phyloP scores from a whole-genome alignment of 1,140 invertebrate species.

The Campoletis sonorensis region DNA sequence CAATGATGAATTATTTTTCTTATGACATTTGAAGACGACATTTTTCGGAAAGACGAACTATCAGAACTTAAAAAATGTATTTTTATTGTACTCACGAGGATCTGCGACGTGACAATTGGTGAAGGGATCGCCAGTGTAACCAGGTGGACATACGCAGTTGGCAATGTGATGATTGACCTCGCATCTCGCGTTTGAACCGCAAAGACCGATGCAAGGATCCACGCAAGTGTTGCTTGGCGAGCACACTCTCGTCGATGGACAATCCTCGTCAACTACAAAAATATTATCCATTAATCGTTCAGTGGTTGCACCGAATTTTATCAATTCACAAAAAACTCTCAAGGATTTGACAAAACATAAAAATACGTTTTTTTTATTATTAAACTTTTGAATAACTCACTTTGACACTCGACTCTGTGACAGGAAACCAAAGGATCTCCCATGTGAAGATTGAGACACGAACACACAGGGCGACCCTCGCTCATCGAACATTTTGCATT shows the following conservation, averaged over 20 bases:
- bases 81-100: constrained; percentile 69
- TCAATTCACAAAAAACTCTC: no score
- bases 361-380: no score
- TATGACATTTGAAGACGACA: no score
- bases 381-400: constrained; percentile 64
- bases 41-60: no score
- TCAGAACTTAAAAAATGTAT: no score
- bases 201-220: constrained; percentile 79
- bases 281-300: constrained; percentile 31
- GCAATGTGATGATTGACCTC: constrained; percentile 80
- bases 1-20: no score
- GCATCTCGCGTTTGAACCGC: constrained; percentile 82
- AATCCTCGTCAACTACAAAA: constrained; percentile 74
- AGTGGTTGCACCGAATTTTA: no score
- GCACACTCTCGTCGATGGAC: constrained; percentile 75
- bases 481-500: constrained; percentile 77
- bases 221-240: constrained; percentile 77
- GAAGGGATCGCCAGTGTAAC: constrained; percentile 81
- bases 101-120: constrained; percentile 76
- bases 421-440: constrained; percentile 79
- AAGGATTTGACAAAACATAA: no score
- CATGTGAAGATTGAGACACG: constrained; percentile 79
- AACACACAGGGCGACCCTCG: constrained; percentile 78
- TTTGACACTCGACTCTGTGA: constrained; percentile 77
- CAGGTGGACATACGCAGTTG: constrained; percentile 81